Evolutionary conservation across 2,888 invertebrate species (phyloP).

Genomic region (Gari tellinella): DNA sequence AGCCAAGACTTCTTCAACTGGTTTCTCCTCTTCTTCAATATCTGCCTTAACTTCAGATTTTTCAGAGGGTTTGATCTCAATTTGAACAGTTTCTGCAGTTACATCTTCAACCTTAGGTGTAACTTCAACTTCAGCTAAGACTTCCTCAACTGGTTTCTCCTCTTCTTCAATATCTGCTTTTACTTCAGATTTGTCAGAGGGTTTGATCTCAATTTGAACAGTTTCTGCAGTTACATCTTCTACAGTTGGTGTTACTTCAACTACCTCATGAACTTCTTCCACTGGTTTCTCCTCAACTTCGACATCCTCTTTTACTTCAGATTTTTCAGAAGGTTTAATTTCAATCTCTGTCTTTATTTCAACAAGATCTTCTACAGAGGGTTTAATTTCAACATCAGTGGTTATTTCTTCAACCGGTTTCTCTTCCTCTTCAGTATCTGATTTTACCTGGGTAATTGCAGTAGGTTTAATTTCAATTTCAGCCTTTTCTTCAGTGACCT

Average conservation of each 20-base stretch:
- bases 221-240: constrained; percentile 20
- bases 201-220: constrained; percentile 4
- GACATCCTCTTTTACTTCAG: constrained; percentile 10
- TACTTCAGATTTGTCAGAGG: constrained; percentile 15
- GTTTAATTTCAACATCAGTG: constrained; percentile 11
- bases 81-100: constrained; percentile 22
- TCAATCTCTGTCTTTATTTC: constrained; percentile 12
- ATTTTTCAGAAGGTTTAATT: constrained; percentile 24
- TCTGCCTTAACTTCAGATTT: constrained; percentile 8
- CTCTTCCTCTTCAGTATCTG: constrained; percentile 25
- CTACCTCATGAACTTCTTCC: constrained; percentile 5
- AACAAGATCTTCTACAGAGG: constrained; percentile 17
- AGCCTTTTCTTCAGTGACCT: constrained; percentile 26
- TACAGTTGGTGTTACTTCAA: constrained; percentile 6
- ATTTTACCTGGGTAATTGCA: constrained; percentile 22
- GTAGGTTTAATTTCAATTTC: constrained; percentile 23
- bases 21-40: constrained; percentile 15
- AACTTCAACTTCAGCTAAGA: constrained; percentile 8
- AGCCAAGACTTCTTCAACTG: constrained; percentile 14
- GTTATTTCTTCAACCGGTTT: constrained; percentile 10
- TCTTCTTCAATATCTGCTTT: constrained; percentile 15
- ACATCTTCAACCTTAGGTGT: constrained; percentile 20
- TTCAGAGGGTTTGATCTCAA: constrained; percentile 28
- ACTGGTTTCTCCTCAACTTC: constrained; percentile 8
- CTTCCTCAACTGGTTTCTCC: constrained; percentile 12